phyloP scores from a whole-genome alignment of 2,797 vertebrate species.

The Vultur gryphus region DNA sequence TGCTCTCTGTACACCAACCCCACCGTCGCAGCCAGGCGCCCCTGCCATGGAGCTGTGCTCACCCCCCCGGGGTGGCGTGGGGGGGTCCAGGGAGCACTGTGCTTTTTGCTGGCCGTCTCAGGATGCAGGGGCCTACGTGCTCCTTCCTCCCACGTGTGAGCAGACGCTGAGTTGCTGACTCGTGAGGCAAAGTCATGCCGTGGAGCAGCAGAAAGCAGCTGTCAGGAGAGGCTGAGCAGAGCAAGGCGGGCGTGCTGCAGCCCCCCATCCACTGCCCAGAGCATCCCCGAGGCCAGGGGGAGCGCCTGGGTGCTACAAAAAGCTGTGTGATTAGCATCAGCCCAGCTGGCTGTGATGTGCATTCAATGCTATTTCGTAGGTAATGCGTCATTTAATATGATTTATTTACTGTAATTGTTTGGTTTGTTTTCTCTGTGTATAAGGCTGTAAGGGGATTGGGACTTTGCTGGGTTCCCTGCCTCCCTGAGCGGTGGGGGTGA shows the following conservation, averaged over 20 bases:
- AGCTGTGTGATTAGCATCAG: neutral
- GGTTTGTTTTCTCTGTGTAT: neutral
- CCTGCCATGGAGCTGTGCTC: neutral
- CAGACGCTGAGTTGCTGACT: fast-evolving
- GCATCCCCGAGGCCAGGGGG: fast-evolving
- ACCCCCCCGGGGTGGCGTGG: fast-evolving
- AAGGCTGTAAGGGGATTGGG: neutral
- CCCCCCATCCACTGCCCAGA: fast-evolving
- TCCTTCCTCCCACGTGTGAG: neutral
- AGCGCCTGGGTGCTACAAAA: neutral
- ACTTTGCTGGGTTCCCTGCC: neutral
- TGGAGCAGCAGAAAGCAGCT: neutral
- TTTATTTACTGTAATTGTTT: neutral
- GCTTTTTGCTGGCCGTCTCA: neutral
- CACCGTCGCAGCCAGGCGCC: fast-evolving
- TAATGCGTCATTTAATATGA: fast-evolving
- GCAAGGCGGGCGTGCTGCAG: fast-evolving
- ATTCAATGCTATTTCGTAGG: neutral
- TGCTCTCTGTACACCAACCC: neutral
- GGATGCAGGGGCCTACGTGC: fast-evolving
- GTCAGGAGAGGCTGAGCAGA: neutral
- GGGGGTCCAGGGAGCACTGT: fast-evolving
- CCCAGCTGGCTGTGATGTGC: neutral
- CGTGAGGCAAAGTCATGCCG: fast-evolving
- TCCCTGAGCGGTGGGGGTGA: fast-evolving